phyloP scores from a whole-genome alignment of 1,140 invertebrate species.

The Diorhabda sublineata region DNA sequence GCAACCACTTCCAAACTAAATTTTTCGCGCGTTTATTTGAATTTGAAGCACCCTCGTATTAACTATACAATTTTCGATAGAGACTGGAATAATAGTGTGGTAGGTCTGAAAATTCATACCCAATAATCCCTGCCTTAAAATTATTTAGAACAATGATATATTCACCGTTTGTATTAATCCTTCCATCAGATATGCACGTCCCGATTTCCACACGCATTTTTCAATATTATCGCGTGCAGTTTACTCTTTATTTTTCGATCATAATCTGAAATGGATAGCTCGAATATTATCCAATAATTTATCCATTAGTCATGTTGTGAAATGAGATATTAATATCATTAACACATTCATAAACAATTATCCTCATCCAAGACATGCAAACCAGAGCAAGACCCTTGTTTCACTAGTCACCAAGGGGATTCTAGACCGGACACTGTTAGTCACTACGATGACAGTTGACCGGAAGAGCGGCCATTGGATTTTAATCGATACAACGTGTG shows the following conservation, averaged over 20 bases:
- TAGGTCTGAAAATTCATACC: too few species aligned
- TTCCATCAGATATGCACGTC: too few species aligned
- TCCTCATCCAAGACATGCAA: constrained; percentile 15
- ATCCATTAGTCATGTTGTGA: constrained; percentile 23
- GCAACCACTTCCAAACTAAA: too few species aligned
- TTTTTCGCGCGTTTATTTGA: too few species aligned
- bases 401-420: neutral
- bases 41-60: too few species aligned
- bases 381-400: neutral
- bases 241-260: constrained; percentile 10
- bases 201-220: neutral
- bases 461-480: constrained; percentile 28
- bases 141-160: too few species aligned
- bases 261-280: constrained; percentile 17
- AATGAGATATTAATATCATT: constrained; percentile 23
- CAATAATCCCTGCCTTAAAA: too few species aligned
- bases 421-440: constrained; percentile 23
- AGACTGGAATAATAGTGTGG: too few species aligned
- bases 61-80: too few species aligned
- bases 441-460: constrained; percentile 24
- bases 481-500: constrained; percentile 23
- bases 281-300: constrained; percentile 19
- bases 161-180: too few species aligned
- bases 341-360: constrained; percentile 24
- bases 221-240: constrained; percentile 15